A percentile compares a stretch with the other conserved stretches of the same genome.
phyloP scores from a whole-genome alignment of 2,113 vertebrate species.

The Blennius ocellaris region DNA sequence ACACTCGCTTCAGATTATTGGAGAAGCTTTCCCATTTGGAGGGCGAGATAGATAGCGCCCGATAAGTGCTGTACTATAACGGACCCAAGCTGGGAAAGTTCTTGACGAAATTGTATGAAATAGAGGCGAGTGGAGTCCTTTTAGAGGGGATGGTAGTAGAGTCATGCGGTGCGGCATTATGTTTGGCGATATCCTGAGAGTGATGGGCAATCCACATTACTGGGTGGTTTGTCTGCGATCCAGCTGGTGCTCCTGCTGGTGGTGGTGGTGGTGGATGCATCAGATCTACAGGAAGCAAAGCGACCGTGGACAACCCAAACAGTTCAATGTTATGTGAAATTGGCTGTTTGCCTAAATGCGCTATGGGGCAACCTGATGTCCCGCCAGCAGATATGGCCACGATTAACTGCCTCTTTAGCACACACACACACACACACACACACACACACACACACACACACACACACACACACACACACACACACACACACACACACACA shows the following conservation, averaged over 20 bases:
- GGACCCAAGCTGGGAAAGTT: conserved; percentile 45
- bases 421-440: conserved; percentile 6
- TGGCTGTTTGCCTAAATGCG: conserved; percentile 64
- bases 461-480: conserved; percentile 20
- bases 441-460: not conserved
- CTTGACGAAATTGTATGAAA: conserved; percentile 52
- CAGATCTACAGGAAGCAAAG: conserved; percentile 32
- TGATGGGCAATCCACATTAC: conserved; percentile 21
- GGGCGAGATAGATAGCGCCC: conserved; percentile 28
- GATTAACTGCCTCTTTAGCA: conserved; percentile 67
- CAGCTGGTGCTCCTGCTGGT: conserved; percentile 2
- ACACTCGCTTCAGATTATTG: conserved; percentile 47
- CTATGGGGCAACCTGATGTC: conserved; percentile 57
- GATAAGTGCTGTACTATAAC: conserved; percentile 35
- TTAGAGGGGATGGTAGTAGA: not conserved
- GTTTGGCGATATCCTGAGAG: not conserved
- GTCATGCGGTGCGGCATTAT: not conserved
- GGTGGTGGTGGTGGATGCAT: conserved; percentile 17
- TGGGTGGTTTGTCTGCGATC: conserved; percentile 21
- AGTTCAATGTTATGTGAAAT: conserved; percentile 38
- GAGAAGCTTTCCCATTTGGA: conserved; percentile 37
- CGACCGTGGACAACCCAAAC: conserved; percentile 25
- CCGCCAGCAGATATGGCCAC: conserved; percentile 66
- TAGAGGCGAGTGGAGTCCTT: conserved; percentile 4
- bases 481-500: not conserved